Conservation (phyloP, 64 coral and sea anemone species). For the Catalaphyllia jardinei region DNA sequence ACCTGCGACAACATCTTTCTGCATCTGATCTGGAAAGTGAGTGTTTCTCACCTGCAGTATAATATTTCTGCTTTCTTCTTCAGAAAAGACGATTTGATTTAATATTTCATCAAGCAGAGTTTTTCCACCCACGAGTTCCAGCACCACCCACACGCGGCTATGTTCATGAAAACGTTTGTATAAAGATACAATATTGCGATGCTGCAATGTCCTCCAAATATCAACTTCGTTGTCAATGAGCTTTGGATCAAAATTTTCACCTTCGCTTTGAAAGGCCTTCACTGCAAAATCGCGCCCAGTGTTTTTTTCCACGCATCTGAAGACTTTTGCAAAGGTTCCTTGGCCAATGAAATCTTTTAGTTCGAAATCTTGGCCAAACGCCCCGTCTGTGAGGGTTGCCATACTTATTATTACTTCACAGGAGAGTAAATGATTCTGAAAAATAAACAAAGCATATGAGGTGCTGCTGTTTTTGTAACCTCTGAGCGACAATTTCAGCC, state of each 20-base stretch:
- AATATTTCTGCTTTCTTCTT: slow-evolving; percentile 68
- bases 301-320: slow-evolving; percentile 75
- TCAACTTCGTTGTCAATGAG: slow-evolving; percentile 74
- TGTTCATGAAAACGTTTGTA: slow-evolving; percentile 47
- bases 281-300: slow-evolving; percentile 64
- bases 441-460: not conserved
- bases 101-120: slow-evolving; percentile 90
- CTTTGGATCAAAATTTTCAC: slow-evolving; percentile 40
- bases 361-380: slow-evolving; percentile 62
- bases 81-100: slow-evolving; percentile 53
- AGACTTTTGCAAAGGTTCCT: slow-evolving; percentile 87
- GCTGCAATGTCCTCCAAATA: slow-evolving; percentile 74
- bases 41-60: slow-evolving; percentile 76
- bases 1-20: too few relatives aligned
- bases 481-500: not conserved
- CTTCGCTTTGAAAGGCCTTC: slow-evolving; percentile 66
- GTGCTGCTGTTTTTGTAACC: not conserved
- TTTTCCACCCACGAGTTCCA: slow-evolving; percentile 81
- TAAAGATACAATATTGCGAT: slow-evolving; percentile 82
- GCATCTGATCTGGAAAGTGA: not conserved
- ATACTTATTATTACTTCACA: not conserved
- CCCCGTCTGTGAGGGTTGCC: not conserved
- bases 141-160: slow-evolving; percentile 58
- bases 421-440: not conserved
- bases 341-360: slow-evolving; percentile 72